Base-by-base conservation (phyloP, 2,888 invertebrate genomes). In the Sphaerophoria rueppellii region DNA sequence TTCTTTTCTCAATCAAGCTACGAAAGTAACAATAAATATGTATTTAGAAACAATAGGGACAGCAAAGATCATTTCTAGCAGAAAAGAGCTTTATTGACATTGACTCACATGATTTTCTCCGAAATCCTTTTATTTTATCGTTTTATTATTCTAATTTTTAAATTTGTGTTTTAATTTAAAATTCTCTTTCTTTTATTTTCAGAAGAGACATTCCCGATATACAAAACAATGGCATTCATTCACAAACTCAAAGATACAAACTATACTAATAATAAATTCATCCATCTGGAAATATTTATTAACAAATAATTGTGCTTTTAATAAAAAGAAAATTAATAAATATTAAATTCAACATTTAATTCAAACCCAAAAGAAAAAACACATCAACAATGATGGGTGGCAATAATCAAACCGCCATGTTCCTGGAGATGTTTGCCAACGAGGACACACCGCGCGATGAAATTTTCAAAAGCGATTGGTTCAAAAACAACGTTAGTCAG, bases 401-500 rank as follows among this genome's bases (percentile, higher is more conserved):
- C 24, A 81, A 24, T 24, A 24, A 85, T 73, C 81, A 85, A 70
- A 85, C 85, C n/a, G 85, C 85, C 58, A 60, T 82, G 50, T 82
- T 82, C 61, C 71, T 82, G 48, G 86, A 81, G 58, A 77, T 80
- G 76, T 75, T 86, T 32, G 60, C 87, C 12, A 67, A 48, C 52
- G 82, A 86, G 7, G 83, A 81, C 48, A 61, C 70, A n/a, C 73
- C 86, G 5, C 48, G 82, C 1, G 87, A 88, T 6, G 86, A 87
- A 71, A 73, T 88, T 67, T 50, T 90, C 69, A 90, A 89, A 67
- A 90, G 88, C 57, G 90, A 91, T 61, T 90, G 90, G 89, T 88
- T 91, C 72, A 87, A 89, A 54, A 88, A 89, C 86, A 91, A 91
- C 85, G 87, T 91, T 82, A 91, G 90, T 43, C 89, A 91, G 88